phyloP scores from a whole-genome alignment of 2,797 vertebrate species.

The Leptatherina wallacei region DNA sequence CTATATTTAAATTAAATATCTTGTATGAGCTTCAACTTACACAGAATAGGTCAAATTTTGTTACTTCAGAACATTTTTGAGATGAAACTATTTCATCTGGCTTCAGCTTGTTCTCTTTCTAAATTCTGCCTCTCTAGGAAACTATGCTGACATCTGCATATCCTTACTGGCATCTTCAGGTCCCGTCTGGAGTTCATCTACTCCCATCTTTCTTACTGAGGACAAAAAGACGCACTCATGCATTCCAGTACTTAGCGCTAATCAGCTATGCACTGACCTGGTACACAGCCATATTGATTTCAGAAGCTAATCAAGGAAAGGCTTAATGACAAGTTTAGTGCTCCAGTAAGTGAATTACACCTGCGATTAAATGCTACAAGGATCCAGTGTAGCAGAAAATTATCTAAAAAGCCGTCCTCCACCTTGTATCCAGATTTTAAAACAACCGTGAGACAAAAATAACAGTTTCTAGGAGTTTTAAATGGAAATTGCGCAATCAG shows the following conservation, averaged over 20 bases:
- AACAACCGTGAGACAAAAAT: neutral
- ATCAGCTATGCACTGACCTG: constrained; percentile 60
- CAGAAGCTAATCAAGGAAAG: constrained; percentile 60
- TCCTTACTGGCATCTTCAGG: neutral
- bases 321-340: constrained; percentile 68
- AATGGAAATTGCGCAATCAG: neutral
- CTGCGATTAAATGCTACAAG: constrained; percentile 41
- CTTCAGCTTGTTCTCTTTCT: neutral
- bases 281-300: constrained; percentile 66
- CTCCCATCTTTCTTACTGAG: constrained; percentile 7
- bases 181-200: constrained; percentile 13
- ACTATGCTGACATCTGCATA: constrained; percentile 17
- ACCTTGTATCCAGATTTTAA: neutral
- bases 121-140: constrained; percentile 7
- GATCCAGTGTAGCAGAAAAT: constrained; percentile 37
- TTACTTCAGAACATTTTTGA: no score
- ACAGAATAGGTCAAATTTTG: no score
- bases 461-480: neutral
- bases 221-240: constrained; percentile 52
- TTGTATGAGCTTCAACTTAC: no score
- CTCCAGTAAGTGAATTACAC: constrained; percentile 57
- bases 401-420: neutral
- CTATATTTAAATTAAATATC: no score
- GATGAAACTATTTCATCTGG: neutral
- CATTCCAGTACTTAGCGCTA: constrained; percentile 61